Base-by-base conservation (phyloP, 2,113 vertebrate genomes). In the Anarrhichthys ocellatus region DNA sequence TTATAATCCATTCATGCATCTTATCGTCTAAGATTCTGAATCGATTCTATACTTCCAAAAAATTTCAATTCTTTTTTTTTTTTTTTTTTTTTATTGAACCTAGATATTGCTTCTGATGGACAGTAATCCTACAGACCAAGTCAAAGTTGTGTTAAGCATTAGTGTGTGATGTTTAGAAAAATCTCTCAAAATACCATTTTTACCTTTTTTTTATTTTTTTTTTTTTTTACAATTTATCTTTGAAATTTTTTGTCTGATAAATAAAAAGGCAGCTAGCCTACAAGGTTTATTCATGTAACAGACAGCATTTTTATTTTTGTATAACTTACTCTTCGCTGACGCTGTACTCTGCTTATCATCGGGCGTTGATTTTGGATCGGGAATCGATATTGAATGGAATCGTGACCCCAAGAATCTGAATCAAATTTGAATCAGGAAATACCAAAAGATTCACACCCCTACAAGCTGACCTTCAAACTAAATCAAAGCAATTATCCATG, bases 401-500 rank as follows among this genome's bases (percentile, higher is more conserved):
- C 20, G 11, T 58, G 54, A 27, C 24, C 24, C 54, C 10, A 14
- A 58, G 11, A 27, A 58, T 27, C 11, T 24, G 27, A 58, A 56
- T 56, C 9, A 3, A 52, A 22, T 52, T 9, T 22, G 4, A 56
- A 58, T 58, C n/a, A 2, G 1, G n/a, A 58, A 2, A 24, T 14
- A 13, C 24, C 54, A 2, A 27, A 13, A 24, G 22, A 54, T 54
- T 54, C 20, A 22, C 50, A 17, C 58, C 11, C 54, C 11, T 6
- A 58, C 24, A 5, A 64, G 4, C 54, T 56, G 56, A 76, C 67
- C 62, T 56, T 42, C 17, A 46, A 56, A 66, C 22, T 5, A 52
- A 50, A 78, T 59, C 52, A 67, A 40, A 73, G 11, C 2, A 50
- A 69, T 54, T 27, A 58, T 64, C 14, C 20, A 24, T 59, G 38